Percentiles rank a stretch among this genome's conserved stretches.
Conservation (phyloP, 2,888 invertebrate species). For the Heliconius sara region DNA sequence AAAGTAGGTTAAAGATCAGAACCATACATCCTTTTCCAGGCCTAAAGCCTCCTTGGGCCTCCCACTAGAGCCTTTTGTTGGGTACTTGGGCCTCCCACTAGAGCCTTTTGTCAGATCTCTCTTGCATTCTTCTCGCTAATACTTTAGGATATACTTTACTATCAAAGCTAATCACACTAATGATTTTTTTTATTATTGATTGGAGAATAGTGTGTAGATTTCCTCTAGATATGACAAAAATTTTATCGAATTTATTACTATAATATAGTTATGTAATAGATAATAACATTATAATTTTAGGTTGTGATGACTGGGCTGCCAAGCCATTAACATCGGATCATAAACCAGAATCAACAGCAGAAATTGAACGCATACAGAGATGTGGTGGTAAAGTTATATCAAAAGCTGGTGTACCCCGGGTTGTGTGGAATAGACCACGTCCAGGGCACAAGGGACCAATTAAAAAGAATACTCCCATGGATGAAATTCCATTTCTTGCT, state of each 20-base stretch:
- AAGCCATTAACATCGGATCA: slow-evolving; percentile 95
- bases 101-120: no score
- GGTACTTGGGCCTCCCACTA: no score
- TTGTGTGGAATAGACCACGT: slow-evolving; percentile 98
- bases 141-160: no score
- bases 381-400: slow-evolving; percentile 90
- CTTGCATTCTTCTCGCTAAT: no score
- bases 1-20: no score
- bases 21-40: no score
- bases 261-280: background rate
- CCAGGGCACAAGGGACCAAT: slow-evolving; percentile 92
- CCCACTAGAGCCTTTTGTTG: no score
- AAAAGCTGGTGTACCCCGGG: slow-evolving; percentile 94
- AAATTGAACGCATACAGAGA: slow-evolving; percentile 92
- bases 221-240: no score
- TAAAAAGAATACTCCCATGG: slow-evolving; percentile 93
- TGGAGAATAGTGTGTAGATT: no score
- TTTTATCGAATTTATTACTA: background rate
- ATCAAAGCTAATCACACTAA: no score
- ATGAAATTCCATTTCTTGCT: slow-evolving; percentile 97
- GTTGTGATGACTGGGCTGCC: slow-evolving; percentile 88
- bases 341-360: slow-evolving; percentile 95
- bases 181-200: no score
- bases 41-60: no score
- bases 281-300: slow-evolving; percentile 16